Conservation (phyloP, 35 echinoderm and acorn worm species). For the Stichopus chloronotus region DNA sequence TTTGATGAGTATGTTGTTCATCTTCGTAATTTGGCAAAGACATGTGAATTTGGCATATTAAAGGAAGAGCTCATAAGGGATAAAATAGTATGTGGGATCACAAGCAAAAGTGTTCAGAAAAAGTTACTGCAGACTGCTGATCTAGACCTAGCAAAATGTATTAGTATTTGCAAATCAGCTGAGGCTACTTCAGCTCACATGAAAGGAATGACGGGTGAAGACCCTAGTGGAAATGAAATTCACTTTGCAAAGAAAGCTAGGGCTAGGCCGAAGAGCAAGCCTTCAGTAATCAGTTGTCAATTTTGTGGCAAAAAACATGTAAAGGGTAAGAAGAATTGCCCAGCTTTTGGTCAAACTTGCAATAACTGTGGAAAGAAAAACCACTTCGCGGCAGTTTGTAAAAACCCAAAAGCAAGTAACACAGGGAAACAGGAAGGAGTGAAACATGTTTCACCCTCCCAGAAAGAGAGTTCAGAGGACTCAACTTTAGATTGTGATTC, state of each 20-base stretch:
- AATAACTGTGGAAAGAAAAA: constrained; percentile 8
- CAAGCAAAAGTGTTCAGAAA: constrained; percentile 8
- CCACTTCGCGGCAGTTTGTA: constrained; percentile 29
- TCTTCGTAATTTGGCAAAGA: constrained; percentile 52
- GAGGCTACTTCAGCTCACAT: background rate
- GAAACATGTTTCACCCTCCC: background rate
- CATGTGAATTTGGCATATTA: constrained; percentile 71
- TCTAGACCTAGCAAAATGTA: constrained; percentile 25
- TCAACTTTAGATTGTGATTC: background rate
- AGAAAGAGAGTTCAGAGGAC: constrained; percentile 17
- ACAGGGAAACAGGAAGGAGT: constrained; percentile 1
- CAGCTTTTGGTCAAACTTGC: constrained; percentile 47
- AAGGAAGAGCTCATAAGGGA: constrained; percentile 68
- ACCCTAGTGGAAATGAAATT: background rate
- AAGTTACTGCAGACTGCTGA: constrained; percentile 24
- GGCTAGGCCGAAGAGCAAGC: background rate
- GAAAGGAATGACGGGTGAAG: constrained; percentile 22
- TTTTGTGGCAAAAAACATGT: constrained; percentile 21
- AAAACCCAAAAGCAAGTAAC: constrained; percentile 1
- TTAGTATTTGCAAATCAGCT: constrained; percentile 30
- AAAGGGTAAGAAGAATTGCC: constrained; percentile 7
- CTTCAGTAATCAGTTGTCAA: background rate
- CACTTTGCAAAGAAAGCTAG: constrained; percentile 19
- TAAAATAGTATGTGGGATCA: constrained; percentile 63
- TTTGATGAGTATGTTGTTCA: constrained; percentile 70